Evolutionary conservation across 2,113 vertebrate species (phyloP).

Genomic region (Origma solitaria): DNA sequence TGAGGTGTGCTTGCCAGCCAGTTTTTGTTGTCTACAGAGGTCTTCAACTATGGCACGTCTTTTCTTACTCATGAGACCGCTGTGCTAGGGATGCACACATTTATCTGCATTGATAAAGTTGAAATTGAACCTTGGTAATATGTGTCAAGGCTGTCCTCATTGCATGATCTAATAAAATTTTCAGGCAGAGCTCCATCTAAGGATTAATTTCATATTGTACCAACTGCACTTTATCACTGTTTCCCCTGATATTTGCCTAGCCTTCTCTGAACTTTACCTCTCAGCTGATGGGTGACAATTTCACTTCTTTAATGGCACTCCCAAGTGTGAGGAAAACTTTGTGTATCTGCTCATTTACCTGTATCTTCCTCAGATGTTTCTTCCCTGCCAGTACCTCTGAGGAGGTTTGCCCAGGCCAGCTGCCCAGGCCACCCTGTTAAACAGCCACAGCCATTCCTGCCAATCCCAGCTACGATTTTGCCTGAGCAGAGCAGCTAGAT

Average conservation of each 20-base stretch:
- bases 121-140: not conserved
- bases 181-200: not conserved
- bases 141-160: not conserved
- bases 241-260: not conserved
- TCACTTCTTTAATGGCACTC: not conserved
- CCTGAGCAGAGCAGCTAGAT: not conserved
- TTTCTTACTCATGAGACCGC: fast-evolving
- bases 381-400: not conserved
- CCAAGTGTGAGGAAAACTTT: not conserved
- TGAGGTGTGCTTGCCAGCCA: not conserved
- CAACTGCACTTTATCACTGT: not conserved
- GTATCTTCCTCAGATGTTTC: not conserved
- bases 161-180: not conserved
- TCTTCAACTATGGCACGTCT: not conserved
- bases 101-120: not conserved
- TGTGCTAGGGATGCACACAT: not conserved
- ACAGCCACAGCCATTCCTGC: not conserved
- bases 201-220: not conserved
- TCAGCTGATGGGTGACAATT: not conserved
- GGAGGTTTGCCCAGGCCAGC: not conserved
- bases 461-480: fast-evolving
- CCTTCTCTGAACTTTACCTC: not conserved
- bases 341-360: not conserved
- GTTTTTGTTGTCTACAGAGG: not conserved
- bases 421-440: not conserved